phyloP scores from a whole-genome alignment of 37 sponge, comb jelly and placozoan genomes.

The Corticium candelabrum region DNA sequence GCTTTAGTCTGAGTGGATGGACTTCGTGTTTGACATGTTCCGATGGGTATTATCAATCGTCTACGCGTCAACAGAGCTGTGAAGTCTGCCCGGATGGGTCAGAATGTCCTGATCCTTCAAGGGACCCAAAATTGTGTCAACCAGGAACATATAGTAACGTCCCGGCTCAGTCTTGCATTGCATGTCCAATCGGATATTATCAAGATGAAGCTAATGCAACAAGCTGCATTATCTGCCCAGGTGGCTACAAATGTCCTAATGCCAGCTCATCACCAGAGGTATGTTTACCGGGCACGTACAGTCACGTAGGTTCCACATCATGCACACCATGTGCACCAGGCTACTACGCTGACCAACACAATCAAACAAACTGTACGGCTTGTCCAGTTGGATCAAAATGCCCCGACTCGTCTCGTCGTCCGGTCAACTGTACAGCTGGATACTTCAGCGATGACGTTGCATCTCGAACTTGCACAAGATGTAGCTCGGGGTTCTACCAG shows the following conservation, averaged over 20 bases:
- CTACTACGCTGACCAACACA: neutral
- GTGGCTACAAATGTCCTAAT: neutral
- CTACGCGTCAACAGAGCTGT: neutral
- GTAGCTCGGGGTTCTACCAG: neutral
- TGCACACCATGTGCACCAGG: conserved; percentile 5
- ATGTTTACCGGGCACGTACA: neutral
- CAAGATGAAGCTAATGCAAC: neutral
- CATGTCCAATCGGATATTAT: neutral
- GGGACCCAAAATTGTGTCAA: neutral
- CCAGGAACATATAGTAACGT: neutral
- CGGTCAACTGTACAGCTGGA: neutral
- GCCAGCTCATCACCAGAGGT: neutral
- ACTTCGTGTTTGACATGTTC: neutral
- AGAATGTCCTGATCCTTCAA: neutral
- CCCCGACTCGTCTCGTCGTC: neutral
- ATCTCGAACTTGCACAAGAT: neutral
- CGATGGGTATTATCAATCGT: neutral
- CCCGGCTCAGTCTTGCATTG: neutral
- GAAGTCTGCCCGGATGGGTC: neutral
- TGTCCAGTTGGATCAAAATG: neutral
- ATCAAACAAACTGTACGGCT: neutral
- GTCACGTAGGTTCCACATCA: neutral
- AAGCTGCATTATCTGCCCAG: neutral
- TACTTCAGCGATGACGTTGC: neutral
- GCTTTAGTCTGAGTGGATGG: neutral